phyloP scores from a whole-genome alignment of 2,888 invertebrate genomes.

The Cheilosia pagana region DNA sequence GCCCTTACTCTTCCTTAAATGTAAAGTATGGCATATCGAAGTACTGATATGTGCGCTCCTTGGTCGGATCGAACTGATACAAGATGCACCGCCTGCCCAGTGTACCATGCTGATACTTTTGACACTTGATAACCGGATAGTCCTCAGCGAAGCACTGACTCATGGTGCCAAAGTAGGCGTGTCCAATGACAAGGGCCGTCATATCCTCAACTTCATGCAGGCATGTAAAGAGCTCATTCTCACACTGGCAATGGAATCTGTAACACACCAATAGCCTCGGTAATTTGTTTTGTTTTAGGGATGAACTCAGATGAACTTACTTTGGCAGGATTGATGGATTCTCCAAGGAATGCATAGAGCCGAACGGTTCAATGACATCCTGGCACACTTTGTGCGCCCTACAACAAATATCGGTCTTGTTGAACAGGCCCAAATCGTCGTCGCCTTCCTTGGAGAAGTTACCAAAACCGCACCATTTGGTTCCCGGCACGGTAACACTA shows the following conservation, averaged over 20 bases:
- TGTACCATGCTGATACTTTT: slow-evolving; percentile 78
- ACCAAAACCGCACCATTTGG: slow-evolving; percentile 95
- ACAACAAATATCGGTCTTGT: slow-evolving; percentile 94
- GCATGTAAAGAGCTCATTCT: slow-evolving; percentile 81
- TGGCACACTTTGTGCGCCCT: slow-evolving; percentile 89
- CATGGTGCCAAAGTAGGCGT: slow-evolving; percentile 79
- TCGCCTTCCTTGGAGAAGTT: slow-evolving; percentile 90
- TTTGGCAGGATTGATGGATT: not conserved
- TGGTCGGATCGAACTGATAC: slow-evolving; percentile 78
- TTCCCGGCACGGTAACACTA: slow-evolving; percentile 86
- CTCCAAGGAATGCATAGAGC: slow-evolving; percentile 62
- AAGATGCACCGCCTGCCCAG: slow-evolving; percentile 81
- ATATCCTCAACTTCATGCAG: slow-evolving; percentile 79
- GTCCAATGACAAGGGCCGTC: slow-evolving; percentile 79
- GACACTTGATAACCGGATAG: slow-evolving; percentile 79
- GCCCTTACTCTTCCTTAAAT: not conserved
- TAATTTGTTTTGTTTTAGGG: not conserved
- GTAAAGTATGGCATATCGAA: slow-evolving; percentile 82
- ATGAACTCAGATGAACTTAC: not conserved
- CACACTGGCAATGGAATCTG: slow-evolving; percentile 81
- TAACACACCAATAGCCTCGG: not conserved
- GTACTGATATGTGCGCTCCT: slow-evolving; percentile 80
- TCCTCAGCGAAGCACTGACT: slow-evolving; percentile 80
- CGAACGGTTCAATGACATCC: slow-evolving; percentile 79
- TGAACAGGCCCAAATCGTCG: slow-evolving; percentile 91